Evolutionary conservation across 2,888 invertebrate species (phyloP).

Genomic region (Pogonocherus hispidulus): DNA sequence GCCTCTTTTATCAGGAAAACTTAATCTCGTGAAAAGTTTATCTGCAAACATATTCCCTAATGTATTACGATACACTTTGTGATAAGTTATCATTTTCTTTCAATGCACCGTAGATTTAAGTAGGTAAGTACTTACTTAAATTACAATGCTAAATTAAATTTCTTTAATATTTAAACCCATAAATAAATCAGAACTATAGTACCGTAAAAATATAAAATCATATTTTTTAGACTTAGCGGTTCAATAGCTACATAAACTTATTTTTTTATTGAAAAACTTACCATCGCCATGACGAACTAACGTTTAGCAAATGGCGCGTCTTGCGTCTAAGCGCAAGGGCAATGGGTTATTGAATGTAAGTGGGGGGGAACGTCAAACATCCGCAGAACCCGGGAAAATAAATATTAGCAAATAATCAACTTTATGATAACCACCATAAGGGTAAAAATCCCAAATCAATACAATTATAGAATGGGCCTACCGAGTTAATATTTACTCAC

Average conservation of each 20-base stretch:
- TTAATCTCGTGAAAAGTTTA: constrained; percentile 64
- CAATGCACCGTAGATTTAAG: constrained; percentile 15
- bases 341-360: constrained; percentile 60
- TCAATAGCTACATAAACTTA: constrained; percentile 20
- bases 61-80: constrained; percentile 18
- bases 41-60: constrained; percentile 56
- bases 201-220: constrained; percentile 2
- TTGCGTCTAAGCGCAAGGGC: constrained; percentile 66
- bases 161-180: background rate
- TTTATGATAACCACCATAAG: constrained; percentile 19
- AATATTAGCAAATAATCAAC: constrained; percentile 29
- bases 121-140: background rate
- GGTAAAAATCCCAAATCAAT: background rate
- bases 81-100: constrained; percentile 29
- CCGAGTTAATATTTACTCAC: constrained; percentile 19
- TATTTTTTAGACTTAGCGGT: constrained; percentile 16
- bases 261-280: constrained; percentile 60
- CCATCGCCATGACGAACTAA: constrained; percentile 68
- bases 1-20: constrained; percentile 61
- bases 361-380: constrained; percentile 58
- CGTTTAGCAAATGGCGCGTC: constrained; percentile 70
- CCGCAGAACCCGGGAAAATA: constrained; percentile 60
- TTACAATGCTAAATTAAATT: background rate
- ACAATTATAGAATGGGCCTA: constrained; percentile 21
- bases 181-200: background rate